Conservation (phyloP, 2,113 vertebrate genomes). For the Buteo buteo region DNA sequence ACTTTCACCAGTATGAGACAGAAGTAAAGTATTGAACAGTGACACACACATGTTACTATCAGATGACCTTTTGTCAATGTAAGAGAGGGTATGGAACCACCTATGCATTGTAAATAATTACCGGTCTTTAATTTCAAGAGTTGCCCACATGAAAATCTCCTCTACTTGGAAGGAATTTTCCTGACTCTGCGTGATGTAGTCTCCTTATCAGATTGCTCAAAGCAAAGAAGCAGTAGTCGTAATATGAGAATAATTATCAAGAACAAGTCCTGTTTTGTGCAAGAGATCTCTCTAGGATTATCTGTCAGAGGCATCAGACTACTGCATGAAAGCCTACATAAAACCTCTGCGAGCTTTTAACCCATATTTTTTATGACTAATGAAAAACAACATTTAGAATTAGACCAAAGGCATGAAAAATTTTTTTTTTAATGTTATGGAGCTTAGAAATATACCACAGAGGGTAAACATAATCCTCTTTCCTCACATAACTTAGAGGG, state of each 20-base stretch:
- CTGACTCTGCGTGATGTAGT: not conserved
- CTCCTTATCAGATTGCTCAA: not conserved
- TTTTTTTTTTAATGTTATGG: not conserved
- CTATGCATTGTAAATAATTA: not conserved
- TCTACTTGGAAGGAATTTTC: not conserved
- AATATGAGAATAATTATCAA: not conserved
- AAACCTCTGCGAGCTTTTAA: not conserved
- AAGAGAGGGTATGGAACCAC: not conserved
- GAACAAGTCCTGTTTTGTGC: not conserved
- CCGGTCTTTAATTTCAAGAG: not conserved
- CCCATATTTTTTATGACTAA: not conserved
- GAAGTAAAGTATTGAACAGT: not conserved
- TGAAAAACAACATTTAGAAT: not conserved
- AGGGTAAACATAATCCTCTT: not conserved
- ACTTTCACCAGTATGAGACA: not conserved
- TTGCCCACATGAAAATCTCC: not conserved
- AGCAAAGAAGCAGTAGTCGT: not conserved
- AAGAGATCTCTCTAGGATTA: not conserved
- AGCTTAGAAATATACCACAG: not conserved
- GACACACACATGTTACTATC: rapidly evolving
- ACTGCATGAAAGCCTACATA: not conserved
- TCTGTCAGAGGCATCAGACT: not conserved
- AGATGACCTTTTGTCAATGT: not conserved
- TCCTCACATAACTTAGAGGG: not conserved
- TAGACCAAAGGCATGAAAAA: not conserved